These are phyloP conservation scores for Hippocampus abdominalis DNA, from an alignment of 2,113 vertebrate species.

Conservation along the genomic window DNA sequence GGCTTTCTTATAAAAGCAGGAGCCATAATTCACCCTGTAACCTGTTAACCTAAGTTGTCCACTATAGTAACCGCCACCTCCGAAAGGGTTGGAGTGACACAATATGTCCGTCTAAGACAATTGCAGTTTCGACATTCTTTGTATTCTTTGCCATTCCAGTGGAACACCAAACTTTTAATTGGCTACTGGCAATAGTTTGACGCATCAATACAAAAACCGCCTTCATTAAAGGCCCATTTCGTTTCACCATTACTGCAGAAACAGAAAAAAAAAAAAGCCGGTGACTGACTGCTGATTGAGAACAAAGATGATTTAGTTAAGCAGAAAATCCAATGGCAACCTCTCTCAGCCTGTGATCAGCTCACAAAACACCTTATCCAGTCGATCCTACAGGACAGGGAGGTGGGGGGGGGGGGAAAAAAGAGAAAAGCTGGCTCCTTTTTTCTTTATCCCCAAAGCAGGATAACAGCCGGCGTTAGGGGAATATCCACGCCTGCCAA, in stretches of 20 bases:
- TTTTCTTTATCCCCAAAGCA: constrained; percentile 69
- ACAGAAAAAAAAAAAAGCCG: constrained; percentile 46
- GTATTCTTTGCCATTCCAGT: constrained; percentile 9
- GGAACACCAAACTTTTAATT: constrained; percentile 49
- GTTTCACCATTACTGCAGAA: constrained; percentile 36
- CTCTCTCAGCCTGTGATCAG: constrained; percentile 71
- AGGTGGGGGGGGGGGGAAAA: constrained; percentile 3
- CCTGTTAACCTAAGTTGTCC: no score
- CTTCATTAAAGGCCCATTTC: constrained; percentile 59
- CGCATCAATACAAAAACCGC: constrained; percentile 48
- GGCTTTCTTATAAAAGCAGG: no score
- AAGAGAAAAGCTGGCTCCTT: constrained; percentile 62
- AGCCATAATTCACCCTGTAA: no score
- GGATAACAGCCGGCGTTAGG: constrained; percentile 76
- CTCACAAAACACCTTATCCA: constrained; percentile 74
- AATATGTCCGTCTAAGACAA: neutral
- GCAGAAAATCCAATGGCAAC: constrained; percentile 68
- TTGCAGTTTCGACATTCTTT: constrained; percentile 15
- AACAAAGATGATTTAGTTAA: constrained; percentile 73
- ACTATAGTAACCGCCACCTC: no score
- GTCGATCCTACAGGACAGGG: constrained; percentile 66
- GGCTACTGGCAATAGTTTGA: constrained; percentile 50
- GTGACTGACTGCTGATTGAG: constrained; percentile 63
- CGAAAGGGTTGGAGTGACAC: no score
- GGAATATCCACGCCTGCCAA: constrained; percentile 86